Conservation (phyloP, 2,888 invertebrate species). For the Diaprepes abbreviatus region DNA sequence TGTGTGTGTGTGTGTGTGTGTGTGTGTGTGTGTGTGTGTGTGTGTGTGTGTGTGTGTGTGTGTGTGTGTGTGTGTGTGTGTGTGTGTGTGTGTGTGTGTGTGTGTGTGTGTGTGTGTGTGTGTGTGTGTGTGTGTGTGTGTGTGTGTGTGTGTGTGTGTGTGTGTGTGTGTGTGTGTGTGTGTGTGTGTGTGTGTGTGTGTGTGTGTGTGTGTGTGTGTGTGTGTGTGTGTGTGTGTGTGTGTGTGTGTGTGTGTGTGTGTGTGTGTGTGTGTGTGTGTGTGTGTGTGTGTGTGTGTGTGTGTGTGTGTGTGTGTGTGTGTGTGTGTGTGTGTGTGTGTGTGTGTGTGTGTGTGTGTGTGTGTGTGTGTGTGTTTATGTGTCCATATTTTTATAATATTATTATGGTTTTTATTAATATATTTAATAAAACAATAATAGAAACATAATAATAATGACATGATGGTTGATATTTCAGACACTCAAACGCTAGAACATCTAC, state of each 20-base stretch:
- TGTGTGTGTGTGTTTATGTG: no score
- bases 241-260: conserved; percentile 3
- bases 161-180: conserved; percentile 3
- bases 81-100: conserved; percentile 3
- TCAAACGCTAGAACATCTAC: no score
- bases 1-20: conserved; percentile 3
- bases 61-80: conserved; percentile 3
- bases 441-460: no score
- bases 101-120: conserved; percentile 3
- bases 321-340: conserved; percentile 3
- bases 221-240: conserved; percentile 3
- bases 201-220: conserved; percentile 3
- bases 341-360: conserved; percentile 4
- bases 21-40: conserved; percentile 3
- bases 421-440: no score
- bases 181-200: conserved; percentile 3
- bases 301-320: conserved; percentile 3
- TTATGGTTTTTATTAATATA: no score
- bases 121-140: conserved; percentile 3
- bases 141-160: conserved; percentile 3
- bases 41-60: conserved; percentile 3
- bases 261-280: conserved; percentile 3
- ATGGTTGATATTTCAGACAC: no score
- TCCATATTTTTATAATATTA: no score
- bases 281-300: conserved; percentile 3